These are phyloP conservation scores for Apodemia duryi DNA, from an alignment of 2,888 invertebrate genomes.

Conservation along the genomic window DNA sequence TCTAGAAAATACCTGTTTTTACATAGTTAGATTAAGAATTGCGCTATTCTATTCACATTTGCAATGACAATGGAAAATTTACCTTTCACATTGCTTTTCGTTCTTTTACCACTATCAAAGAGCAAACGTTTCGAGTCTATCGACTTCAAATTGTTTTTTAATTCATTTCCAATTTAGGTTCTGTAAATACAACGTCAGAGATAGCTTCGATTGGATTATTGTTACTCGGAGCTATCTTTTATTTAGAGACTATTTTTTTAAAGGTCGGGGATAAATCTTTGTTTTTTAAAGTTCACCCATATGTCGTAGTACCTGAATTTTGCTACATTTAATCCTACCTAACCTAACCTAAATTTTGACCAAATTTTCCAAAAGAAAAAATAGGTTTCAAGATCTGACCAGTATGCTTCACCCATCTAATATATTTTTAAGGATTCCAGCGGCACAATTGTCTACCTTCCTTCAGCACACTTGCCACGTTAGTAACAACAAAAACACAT, in stretches of 20 bases:
- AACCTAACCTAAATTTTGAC: no score
- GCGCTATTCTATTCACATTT: background rate
- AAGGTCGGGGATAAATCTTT: no score
- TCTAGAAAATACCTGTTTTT: background rate
- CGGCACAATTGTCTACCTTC: no score
- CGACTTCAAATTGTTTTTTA: conserved; percentile 1
- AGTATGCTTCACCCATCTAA: no score
- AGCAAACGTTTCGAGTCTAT: background rate
- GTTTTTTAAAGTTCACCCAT: no score
- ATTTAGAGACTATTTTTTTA: background rate
- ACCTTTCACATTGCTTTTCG: background rate
- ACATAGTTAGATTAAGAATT: background rate
- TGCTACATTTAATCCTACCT: no score
- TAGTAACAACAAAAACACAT: no score
- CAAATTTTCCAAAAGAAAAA: no score
- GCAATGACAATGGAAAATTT: background rate
- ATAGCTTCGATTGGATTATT: conserved; percentile 1
- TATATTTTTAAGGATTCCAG: no score
- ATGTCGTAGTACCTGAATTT: no score
- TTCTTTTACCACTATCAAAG: conserved; percentile 14
- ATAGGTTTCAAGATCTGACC: no score
- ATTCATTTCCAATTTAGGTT: conserved; percentile 12
- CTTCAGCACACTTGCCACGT: no score
- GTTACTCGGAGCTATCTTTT: background rate
- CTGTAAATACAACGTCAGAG: conserved; percentile 14